Base-by-base conservation (phyloP, 2,113 vertebrate species). In the Strix uralensis region DNA sequence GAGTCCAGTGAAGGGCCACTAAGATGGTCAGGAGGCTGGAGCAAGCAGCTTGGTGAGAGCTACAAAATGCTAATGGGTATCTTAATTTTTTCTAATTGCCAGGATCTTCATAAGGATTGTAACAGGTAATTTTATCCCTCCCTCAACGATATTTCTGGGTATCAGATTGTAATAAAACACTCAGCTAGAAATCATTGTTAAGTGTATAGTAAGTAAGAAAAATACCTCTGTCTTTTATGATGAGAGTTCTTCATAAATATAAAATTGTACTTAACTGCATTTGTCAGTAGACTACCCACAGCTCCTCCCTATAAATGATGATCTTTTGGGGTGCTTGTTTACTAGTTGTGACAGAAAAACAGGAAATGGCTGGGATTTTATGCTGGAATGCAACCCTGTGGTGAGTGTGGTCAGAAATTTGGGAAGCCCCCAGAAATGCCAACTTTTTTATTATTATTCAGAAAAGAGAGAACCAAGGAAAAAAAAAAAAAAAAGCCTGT, bases 141-240 rank as follows among this genome's bases (percentile, higher is more conserved):
- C 40, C 40, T 42, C 49, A 58, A 89, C 46, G 73, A 42, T 87
- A 70, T 62, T 92, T 94, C 62, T 90, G 81, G 58, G 49, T 85
- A 90, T 92, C 69, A 81, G 79, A 86, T 30, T 57, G 83, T 75
- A 80, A 82, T 80, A 62, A 94, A 95, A 87, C 47, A 42, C 57
- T 72, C 2, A 10, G 49, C 59, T 65, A 85, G 73, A 62, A 9
- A 18, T 78, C 13, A 25, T 84, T 89, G 47, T 86, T 69, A 49
- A 81, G 59, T 51, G 42, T 36, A 29, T 3, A 49, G 7, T 49
- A 75, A 92, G 58, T 25, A 73, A 54, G 36, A 80, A 87, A 85
- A 94, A 38, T 38, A 34, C 12, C 20, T 79, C 66, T 84, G 44
- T 54, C 57, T 87, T 81, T 72, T 84, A 80, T 79, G 22, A 62